A percentile compares a stretch with the other conserved stretches of the same genome.
Evolutionary conservation across 1,140 invertebrate species (phyloP).

Genomic region (Sycobia sp.): DNA sequence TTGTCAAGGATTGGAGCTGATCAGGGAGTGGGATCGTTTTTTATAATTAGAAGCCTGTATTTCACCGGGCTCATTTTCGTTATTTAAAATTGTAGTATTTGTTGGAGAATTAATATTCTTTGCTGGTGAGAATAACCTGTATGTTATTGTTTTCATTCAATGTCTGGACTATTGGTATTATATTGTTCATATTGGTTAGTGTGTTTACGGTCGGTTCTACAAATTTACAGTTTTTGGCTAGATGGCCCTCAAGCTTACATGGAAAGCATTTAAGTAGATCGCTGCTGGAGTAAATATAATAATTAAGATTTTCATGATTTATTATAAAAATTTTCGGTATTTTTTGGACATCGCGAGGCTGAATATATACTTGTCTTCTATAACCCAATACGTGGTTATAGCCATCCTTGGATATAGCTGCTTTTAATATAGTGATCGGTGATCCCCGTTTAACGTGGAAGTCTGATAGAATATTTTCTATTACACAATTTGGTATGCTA

Average conservation of each 20-base stretch:
- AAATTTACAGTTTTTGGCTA: neutral
- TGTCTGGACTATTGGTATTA: neutral
- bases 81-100: neutral
- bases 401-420: neutral
- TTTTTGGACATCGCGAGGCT: neutral
- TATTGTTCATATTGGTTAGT: neutral
- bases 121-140: neutral
- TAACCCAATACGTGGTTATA: neutral
- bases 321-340: neutral
- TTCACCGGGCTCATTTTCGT: neutral
- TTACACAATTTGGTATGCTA: slow-evolving; percentile 1
- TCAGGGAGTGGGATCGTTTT: neutral
- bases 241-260: neutral
- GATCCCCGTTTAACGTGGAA: neutral
- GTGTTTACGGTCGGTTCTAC: neutral
- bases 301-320: neutral
- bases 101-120: neutral
- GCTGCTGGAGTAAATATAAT: neutral
- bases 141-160: neutral
- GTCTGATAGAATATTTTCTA: neutral
- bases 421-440: neutral
- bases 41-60: neutral
- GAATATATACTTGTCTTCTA: neutral
- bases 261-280: neutral
- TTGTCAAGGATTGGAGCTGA: neutral